These are phyloP conservation scores for Diaprepes abbreviatus DNA, from an alignment of 2,888 invertebrate genomes.

Conservation along the genomic window DNA sequence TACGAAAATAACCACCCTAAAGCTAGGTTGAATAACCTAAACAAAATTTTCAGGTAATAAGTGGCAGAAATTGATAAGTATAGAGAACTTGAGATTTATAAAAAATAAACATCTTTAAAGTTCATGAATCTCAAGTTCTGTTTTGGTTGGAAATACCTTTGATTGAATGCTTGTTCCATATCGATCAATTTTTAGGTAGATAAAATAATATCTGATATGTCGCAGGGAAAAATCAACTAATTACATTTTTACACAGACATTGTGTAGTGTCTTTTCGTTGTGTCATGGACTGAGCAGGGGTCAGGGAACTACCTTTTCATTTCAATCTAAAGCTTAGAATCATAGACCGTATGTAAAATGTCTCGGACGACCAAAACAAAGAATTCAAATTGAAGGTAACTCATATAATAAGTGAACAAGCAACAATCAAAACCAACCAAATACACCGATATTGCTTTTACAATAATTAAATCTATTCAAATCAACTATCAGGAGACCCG, in stretches of 20 bases:
- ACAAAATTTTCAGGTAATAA: neutral
- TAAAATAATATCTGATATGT: neutral
- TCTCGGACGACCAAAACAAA: too few species aligned
- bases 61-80: neutral
- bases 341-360: too few species aligned
- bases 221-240: too few species aligned
- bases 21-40: constrained; percentile 6
- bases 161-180: neutral
- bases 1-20: neutral
- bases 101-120: neutral
- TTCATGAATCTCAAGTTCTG: neutral
- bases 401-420: constrained; percentile 11
- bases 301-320: too few species aligned
- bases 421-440: constrained; percentile 29
- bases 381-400: neutral
- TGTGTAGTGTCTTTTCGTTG: constrained; percentile 11
- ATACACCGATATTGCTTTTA: constrained; percentile 23
- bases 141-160: neutral
- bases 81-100: neutral
- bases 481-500: constrained; percentile 38
- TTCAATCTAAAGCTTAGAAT: too few species aligned
- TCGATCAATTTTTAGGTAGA: neutral
- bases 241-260: neutral
- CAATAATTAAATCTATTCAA: constrained; percentile 1
- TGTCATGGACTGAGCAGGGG: too few species aligned